These are phyloP conservation scores for Jaculus jaculus DNA, from an alignment of 2,113 vertebrate genomes.

Conservation along the genomic window DNA sequence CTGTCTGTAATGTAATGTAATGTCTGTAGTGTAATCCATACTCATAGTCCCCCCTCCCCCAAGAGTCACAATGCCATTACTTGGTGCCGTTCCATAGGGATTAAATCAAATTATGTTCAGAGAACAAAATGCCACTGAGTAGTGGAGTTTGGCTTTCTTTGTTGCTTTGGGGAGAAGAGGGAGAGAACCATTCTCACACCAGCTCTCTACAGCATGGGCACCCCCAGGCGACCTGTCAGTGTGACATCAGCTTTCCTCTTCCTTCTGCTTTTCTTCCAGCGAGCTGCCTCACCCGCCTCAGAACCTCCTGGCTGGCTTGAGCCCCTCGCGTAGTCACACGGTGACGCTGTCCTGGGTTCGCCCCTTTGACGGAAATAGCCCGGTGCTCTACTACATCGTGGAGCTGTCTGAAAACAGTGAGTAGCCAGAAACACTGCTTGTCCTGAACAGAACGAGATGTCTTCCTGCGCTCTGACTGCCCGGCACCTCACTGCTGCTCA, in stretches of 20 bases:
- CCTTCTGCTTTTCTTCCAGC: conserved; percentile 76
- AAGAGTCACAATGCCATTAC: conserved; percentile 28
- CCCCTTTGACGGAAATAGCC: conserved; percentile 97
- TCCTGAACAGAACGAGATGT: background rate
- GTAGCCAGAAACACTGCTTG: conserved; percentile 21
- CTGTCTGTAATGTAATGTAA: conserved; percentile 58
- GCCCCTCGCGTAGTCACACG: conserved; percentile 87
- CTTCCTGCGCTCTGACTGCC: background rate
- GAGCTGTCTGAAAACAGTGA: conserved; percentile 98
- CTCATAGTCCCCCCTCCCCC: background rate
- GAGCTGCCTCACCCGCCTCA: conserved; percentile 96
- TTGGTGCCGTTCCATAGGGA: conserved; percentile 39
- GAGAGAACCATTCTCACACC: background rate
- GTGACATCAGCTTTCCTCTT: background rate
- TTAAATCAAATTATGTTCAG: background rate
- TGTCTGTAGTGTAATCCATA: background rate
- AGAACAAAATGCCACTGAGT: conserved; percentile 28
- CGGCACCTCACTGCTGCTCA: background rate
- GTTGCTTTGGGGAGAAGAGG: background rate
- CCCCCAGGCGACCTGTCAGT: background rate
- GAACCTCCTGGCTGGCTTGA: conserved; percentile 91
- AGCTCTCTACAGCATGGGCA: background rate
- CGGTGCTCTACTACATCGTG: conserved; percentile 92
- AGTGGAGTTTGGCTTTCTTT: conserved; percentile 14
- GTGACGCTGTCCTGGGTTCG: conserved; percentile 95